phyloP scores from a whole-genome alignment of 2,113 vertebrate genomes.

The Cheilinus undulatus region DNA sequence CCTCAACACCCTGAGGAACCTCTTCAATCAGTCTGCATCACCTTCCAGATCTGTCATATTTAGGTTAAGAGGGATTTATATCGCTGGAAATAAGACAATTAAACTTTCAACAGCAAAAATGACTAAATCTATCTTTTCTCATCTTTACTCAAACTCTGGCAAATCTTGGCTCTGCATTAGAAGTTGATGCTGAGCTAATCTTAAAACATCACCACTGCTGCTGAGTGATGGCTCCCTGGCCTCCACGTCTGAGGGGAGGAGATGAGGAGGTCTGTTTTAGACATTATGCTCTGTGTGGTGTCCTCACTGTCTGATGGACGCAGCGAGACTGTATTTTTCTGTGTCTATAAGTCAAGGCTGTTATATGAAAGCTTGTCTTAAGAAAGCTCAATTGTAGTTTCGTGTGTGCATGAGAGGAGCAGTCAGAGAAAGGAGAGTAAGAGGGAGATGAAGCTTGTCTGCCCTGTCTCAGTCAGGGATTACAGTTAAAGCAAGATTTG shows the following conservation, averaged over 20 bases:
- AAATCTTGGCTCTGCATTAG: constrained; percentile 21
- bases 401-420: constrained; percentile 12
- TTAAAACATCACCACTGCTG: constrained; percentile 53
- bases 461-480: constrained; percentile 63
- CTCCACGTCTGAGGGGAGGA: constrained; percentile 22
- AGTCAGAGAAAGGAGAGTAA: background rate
- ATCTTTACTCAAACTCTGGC: constrained; percentile 50
- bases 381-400: constrained; percentile 15
- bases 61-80: constrained; percentile 5
- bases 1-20: constrained; percentile 42
- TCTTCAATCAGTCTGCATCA: constrained; percentile 35
- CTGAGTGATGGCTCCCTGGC: constrained; percentile 66
- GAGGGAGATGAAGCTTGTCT: constrained; percentile 35
- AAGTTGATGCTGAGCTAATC: constrained; percentile 54
- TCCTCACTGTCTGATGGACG: constrained; percentile 22
- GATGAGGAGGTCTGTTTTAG: constrained; percentile 65
- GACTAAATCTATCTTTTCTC: constrained; percentile 38
- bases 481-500: constrained; percentile 64
- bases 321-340: too few species aligned
- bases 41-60: constrained; percentile 18
- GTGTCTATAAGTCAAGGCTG: too few species aligned
- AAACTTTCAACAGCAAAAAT: background rate
- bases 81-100: constrained; percentile 18
- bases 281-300: constrained; percentile 55
- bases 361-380: too few species aligned